These are phyloP conservation scores for Amblyopsis hoosieri DNA, from an alignment of 2,797 vertebrate genomes.

Conservation along the genomic window DNA sequence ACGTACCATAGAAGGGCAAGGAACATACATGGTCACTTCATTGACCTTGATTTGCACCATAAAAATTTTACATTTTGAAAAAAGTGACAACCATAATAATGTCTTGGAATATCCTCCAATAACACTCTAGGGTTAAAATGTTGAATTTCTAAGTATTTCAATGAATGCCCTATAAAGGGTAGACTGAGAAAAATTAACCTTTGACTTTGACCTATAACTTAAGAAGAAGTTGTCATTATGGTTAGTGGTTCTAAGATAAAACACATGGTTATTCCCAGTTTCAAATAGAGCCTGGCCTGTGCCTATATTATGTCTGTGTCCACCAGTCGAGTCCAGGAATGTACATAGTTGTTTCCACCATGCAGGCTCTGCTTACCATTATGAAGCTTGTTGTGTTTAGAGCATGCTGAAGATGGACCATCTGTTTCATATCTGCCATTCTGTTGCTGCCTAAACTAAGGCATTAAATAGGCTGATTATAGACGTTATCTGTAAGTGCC, in stretches of 20 bases:
- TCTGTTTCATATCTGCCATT: conserved; percentile 72
- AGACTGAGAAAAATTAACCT: not conserved
- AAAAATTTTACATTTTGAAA: too few relatives aligned
- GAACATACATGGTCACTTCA: too few relatives aligned
- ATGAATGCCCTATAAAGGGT: too few relatives aligned
- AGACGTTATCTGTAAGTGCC: conserved; percentile 74
- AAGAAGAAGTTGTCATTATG: conserved; percentile 20
- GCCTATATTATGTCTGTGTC: not conserved
- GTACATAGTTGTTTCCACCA: conserved; percentile 31
- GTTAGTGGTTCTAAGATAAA: conserved; percentile 25
- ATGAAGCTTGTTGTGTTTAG: conserved; percentile 50
- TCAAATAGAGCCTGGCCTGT: conserved; percentile 8
- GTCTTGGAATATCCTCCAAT: too few relatives aligned
- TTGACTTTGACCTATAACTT: conserved; percentile 15
- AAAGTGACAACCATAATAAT: too few relatives aligned
- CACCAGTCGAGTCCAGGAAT: conserved; percentile 28
- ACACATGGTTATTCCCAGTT: conserved; percentile 20
- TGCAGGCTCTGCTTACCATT: conserved; percentile 51
- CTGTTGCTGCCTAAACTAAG: conserved; percentile 53
- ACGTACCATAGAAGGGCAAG: too few relatives aligned
- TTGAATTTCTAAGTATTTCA: too few relatives aligned
- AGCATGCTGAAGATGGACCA: conserved; percentile 58
- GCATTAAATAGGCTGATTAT: conserved; percentile 75
- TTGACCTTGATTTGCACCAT: too few relatives aligned
- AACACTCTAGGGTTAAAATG: too few relatives aligned